Evolutionary conservation across 1,140 invertebrate genomes (phyloP).

Genomic region (Eupeodes corollae): DNA sequence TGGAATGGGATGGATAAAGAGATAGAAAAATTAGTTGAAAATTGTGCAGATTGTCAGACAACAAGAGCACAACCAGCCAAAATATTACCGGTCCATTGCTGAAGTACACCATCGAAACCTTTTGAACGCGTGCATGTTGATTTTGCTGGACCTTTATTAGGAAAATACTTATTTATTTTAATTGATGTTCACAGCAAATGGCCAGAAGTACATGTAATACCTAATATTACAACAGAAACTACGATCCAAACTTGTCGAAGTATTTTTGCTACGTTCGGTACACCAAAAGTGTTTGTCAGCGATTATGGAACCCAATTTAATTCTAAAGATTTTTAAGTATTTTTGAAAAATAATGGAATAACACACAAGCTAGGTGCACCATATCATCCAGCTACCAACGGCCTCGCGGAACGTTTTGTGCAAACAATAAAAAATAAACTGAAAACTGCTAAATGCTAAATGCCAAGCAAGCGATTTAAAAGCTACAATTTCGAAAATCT

Average conservation of each 20-base stretch:
- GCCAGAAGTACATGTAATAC: too few species aligned
- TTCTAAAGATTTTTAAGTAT: background rate
- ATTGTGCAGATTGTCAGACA: too few species aligned
- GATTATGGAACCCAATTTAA: background rate
- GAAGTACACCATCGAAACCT: too few species aligned
- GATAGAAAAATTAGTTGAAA: too few species aligned
- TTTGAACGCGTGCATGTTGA: too few species aligned
- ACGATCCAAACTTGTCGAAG: background rate
- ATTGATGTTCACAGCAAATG: too few species aligned
- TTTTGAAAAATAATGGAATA: slow-evolving; percentile 10
- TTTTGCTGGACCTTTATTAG: too few species aligned
- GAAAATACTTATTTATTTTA: too few species aligned
- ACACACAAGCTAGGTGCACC: slow-evolving; percentile 19
- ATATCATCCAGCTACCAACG: slow-evolving; percentile 25
- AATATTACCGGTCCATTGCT: too few species aligned
- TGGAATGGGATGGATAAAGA: slow-evolving; percentile 36
- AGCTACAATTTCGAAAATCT: too few species aligned
- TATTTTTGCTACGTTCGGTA: background rate
- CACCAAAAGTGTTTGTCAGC: background rate
- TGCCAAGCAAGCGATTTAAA: background rate
- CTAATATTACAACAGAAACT: background rate
- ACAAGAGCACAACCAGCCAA: too few species aligned
- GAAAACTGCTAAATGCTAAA: slow-evolving; percentile 15
- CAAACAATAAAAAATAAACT: slow-evolving; percentile 29
- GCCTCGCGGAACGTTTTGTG: too few species aligned